Evolutionary conservation across 2,113 vertebrate species (phyloP), one percentile per base, ranked within the genome.

Genomic region (Choloepus hoffmanni): DNA sequence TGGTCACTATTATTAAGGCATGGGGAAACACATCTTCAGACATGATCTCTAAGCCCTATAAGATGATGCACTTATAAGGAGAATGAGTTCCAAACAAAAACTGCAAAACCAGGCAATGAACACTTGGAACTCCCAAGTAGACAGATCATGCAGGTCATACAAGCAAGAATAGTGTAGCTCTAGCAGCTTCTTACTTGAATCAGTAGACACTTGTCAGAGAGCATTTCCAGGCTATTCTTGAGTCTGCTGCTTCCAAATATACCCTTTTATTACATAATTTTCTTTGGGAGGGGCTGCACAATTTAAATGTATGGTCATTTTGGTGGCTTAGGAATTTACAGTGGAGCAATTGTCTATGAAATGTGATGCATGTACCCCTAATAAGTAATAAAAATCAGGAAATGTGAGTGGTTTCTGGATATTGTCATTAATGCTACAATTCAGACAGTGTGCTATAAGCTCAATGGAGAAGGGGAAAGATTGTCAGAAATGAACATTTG

Each of bases 401-500:
- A 95, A 89, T 67, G 63, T 36, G 50, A 96, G 78, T 89, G 50
- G n/a, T 94, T 96, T 90, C 93, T 95, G 92, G 65, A 93, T 92
- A 93, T 95, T 95, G 81, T 93, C 76, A 90, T 92, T 82, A 92
- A 62, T 83, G 36, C 60, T 81, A 55, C 81, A 74, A 78, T 96
- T 95, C 93, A 81, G 84, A 36, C 36, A 77, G 67, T 50, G 68
- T 78, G 70, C 92, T 85, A 28, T 93, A 87, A 85, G 84, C 90
- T 92, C 92, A 84, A 53, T 63, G 62, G 70, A 3, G 74, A 96
- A 74, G 50, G 90, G 83, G 78, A 94, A 90, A 70, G 79, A 96
- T 92, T 43, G 90, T 95, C 90, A 97, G 96, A 96, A 97, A 97
- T 93, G 96, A 97, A 97, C 92, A 97, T 96, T 96, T 93, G 92